Conservation (phyloP, 2,113 vertebrate genomes). For the Stigmatopora argus region DNA sequence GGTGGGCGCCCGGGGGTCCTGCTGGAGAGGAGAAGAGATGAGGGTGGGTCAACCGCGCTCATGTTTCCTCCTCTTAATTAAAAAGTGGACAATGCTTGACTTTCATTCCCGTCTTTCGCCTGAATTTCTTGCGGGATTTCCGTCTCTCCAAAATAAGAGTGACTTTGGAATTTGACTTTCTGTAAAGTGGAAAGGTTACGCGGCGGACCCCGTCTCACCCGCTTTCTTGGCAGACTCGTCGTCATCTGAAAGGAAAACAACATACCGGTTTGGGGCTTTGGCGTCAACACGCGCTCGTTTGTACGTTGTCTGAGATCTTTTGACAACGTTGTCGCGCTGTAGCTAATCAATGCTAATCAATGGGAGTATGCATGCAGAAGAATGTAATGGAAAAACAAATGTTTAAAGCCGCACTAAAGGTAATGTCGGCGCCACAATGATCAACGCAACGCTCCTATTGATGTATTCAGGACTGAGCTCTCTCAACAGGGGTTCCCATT, state of each 20-base stretch:
- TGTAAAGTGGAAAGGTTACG: not conserved
- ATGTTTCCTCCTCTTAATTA: not conserved
- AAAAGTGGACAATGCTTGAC: not conserved
- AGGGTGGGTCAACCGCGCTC: not conserved
- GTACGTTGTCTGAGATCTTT: not conserved
- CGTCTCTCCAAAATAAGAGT: not conserved
- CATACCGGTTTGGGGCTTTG: not conserved
- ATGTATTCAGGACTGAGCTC: no score
- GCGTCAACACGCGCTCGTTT: no score
- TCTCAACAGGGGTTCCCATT: no score
- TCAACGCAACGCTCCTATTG: no score
- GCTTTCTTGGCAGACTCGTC: not conserved
- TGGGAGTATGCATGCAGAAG: no score
- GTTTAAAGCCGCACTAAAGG: no score
- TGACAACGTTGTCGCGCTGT: no score
- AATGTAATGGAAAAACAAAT: no score
- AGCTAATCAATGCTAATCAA: no score
- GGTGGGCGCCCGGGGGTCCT: not conserved
- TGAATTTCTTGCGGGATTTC: not conserved
- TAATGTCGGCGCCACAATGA: no score
- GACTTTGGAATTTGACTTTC: not conserved
- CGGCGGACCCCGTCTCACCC: conserved; percentile 1
- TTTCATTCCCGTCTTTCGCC: not conserved
- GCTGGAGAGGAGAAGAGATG: not conserved
- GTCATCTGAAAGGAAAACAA: conserved; percentile 6